These are phyloP conservation scores for Patella caerulea DNA, from an alignment of 2,888 invertebrate genomes.

Conservation along the genomic window DNA sequence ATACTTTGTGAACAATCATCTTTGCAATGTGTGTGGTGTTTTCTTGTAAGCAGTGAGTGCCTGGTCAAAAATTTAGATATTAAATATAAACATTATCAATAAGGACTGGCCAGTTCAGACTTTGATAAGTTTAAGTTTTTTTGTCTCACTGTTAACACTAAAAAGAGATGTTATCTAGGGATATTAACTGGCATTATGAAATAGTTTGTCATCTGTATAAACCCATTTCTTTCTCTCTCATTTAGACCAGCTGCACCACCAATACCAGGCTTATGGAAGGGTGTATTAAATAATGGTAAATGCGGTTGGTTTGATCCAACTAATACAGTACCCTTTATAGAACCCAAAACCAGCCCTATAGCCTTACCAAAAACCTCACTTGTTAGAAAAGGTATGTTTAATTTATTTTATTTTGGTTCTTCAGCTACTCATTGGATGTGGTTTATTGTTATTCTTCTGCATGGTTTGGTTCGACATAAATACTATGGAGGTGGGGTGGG, in stretches of 20 bases:
- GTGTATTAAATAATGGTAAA: conserved; percentile 88
- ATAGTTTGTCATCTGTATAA: too few species aligned
- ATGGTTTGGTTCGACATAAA: too few species aligned
- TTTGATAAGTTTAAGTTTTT: background rate
- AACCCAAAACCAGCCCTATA: conserved; percentile 61
- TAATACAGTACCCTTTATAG: conserved; percentile 82
- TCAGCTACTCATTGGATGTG: too few species aligned
- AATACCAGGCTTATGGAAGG: conserved; percentile 83
- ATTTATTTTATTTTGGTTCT: background rate
- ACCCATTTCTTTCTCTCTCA: conserved; percentile 10
- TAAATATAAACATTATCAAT: too few species aligned
- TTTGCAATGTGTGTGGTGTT: too few species aligned
- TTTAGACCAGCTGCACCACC: conserved; percentile 70
- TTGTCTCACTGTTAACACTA: background rate
- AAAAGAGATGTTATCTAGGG: background rate
- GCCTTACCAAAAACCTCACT: conserved; percentile 47
- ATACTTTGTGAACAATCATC: too few species aligned
- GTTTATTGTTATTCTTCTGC: too few species aligned
- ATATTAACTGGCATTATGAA: too few species aligned
- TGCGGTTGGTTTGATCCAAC: conserved; percentile 94
- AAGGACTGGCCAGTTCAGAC: background rate
- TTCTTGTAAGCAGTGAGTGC: too few species aligned
- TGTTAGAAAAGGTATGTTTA: conserved; percentile 54
- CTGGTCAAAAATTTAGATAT: too few species aligned
- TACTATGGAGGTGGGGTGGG: too few species aligned